Evolutionary conservation across 2,888 invertebrate genomes (phyloP), one percentile per base, ranked within the genome.

Genomic region (Gryllus longicercus): DNA sequence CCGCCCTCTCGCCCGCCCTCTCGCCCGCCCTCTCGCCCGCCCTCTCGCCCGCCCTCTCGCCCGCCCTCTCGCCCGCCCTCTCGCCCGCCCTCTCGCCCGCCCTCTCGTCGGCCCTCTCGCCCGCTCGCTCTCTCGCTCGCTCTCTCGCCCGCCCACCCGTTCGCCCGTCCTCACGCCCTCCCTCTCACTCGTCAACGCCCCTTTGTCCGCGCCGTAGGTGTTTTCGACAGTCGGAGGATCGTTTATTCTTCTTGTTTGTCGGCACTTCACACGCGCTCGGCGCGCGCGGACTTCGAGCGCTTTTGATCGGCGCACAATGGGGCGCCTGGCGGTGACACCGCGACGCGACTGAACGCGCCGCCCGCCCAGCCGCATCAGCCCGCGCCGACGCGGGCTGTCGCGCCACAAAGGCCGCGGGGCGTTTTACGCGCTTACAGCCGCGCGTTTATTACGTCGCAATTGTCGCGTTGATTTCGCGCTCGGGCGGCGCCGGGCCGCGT

Each of bases 151-250:
- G 38, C 38, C 38, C 38, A 8, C 8, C 5, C 38, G 5, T 8
- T 0, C 4, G 38, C 38, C 38, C 38, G 63, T 63, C 63, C 16
- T 14, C 16, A 8, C 63, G 63, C 63, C 10, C 63, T 5, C 8
- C 63, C 38, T 38, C 38, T 38, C 38, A 8, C 38, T 38, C 38
- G 38, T 38, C 38, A 38, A 38, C 38, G 5, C 38, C n/a, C 63
- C 63, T 63, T 63, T 63, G 63, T 63, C n/a, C 63, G 63, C 63
- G 14, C 16, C 63, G 14, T 14, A n/a, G 63, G n/a, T 63, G 63
- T 63, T 63, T 63, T 63, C 63, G 63, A 63, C 63, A 63, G 63
- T n/a, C 63, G n/a, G n/a, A 63, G 63, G 63, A n/a, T 63, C 63
- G 63, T 63, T 63, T 63, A 63, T 63, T 63, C 63, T 63, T 63